These are phyloP conservation scores for Hymenochirus boettgeri DNA, from an alignment of 2,113 vertebrate species.

Conservation along the genomic window DNA sequence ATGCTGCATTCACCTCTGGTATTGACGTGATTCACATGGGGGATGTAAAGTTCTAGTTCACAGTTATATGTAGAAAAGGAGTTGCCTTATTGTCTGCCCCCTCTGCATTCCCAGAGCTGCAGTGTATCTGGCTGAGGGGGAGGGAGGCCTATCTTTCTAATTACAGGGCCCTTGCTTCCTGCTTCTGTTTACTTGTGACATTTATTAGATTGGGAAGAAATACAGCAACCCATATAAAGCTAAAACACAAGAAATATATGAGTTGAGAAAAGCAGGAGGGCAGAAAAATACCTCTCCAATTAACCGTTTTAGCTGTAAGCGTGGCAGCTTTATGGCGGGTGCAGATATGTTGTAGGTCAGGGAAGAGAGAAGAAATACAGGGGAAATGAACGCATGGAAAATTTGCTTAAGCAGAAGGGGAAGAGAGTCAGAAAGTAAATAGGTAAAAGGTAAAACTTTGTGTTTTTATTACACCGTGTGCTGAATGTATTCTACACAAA, in stretches of 20 bases:
- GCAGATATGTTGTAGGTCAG: not conserved
- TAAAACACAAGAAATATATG: not conserved
- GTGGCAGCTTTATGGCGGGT: not conserved
- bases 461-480: too few species aligned
- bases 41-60: constrained; percentile 10
- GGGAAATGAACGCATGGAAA: not conserved
- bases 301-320: not conserved
- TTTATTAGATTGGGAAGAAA: constrained; percentile 4
- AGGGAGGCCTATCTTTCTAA: constrained; percentile 4
- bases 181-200: constrained; percentile 7
- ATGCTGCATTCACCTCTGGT: not conserved
- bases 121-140: constrained; percentile 1
- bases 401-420: too few species aligned
- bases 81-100: not conserved
- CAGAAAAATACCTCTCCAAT: not conserved
- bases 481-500: too few species aligned
- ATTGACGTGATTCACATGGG: not conserved
- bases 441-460: too few species aligned
- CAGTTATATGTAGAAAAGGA: constrained; percentile 5
- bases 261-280: not conserved
- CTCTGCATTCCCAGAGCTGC: constrained; percentile 2
- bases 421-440: too few species aligned
- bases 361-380: not conserved
- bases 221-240: constrained; percentile 2
- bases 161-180: not conserved